Base-by-base conservation (phyloP, 1,140 invertebrate species). In the Drosophila bocqueti region DNA sequence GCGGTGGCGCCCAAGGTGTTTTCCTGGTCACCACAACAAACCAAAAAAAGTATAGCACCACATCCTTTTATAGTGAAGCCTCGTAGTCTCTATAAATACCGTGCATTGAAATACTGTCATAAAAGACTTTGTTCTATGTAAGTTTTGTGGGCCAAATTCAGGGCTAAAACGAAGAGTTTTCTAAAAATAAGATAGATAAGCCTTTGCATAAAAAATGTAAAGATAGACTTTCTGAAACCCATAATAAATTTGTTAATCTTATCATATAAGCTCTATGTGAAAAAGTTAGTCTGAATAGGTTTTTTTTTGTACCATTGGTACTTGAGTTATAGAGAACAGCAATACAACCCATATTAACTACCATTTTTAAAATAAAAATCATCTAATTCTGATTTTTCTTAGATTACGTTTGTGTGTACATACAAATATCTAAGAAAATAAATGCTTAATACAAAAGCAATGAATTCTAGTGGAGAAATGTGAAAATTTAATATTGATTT, bases 1-100 rank as follows among this genome's bases (percentile, higher is more conserved):
- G 31, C 8, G 65, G 63, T 38, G 64, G 67, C 40, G 40, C 67
- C 47, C 24, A 40, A 68, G 67, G 67, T 65, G 67, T 55, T 46
- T 42, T 71, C 26, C 40, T 55, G 18, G 49, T 68, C 31, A 49
- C 63, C 63, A 49, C 67, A 68, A 46, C 47, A 38, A 55, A 55
- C 67, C 24, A 24, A 43, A 45, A 43, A 71, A 49, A 50, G 47
- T 38, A 5, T 4, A 71, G 26, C 6, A 46, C 3, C n/a, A 16
- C 36, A 34, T 57, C 36, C 36, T 55, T 8, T 31, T 40, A 57
- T 52, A 34, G 50, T 52, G 11, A 18, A 18, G n/a, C 31, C 5
- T 52, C n/a, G 50, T 34, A 13, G 6, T 18, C 10, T 16, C 43
- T 34, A 52, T 34, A 34, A 52, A 52, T 47, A 47, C 11, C 18